Conservation (phyloP, 2,888 invertebrate genomes). For the Prosapia bicincta region DNA sequence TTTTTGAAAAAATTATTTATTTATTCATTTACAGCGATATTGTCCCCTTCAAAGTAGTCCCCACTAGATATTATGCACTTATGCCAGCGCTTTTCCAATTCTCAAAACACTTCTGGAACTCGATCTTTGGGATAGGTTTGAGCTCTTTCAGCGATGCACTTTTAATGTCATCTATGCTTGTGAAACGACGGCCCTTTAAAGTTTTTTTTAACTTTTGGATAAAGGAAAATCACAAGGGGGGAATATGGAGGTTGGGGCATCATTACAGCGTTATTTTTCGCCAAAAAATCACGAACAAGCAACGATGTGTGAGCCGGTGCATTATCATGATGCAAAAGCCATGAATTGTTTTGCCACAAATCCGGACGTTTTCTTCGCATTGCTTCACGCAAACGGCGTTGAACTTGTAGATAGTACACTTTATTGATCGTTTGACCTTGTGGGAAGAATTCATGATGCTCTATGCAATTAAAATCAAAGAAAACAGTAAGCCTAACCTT, state of each 20-base stretch:
- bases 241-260: constrained; percentile 2
- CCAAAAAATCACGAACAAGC: constrained; percentile 5
- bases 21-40: not conserved
- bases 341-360: not conserved
- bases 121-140: not conserved
- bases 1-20: not conserved
- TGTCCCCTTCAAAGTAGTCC: not conserved
- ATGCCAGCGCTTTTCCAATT: not conserved
- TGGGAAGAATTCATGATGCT: not conserved
- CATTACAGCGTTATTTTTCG: not conserved
- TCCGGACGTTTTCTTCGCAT: not conserved
- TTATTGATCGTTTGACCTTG: not conserved
- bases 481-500: not conserved
- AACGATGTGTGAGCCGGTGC: constrained; percentile 26
- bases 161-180: not conserved
- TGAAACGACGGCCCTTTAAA: not conserved
- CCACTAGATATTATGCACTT: not conserved
- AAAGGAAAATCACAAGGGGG: not conserved
- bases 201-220: not conserved
- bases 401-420: not conserved
- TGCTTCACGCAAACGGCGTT: not conserved
- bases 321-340: constrained; percentile 20
- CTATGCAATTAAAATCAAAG: not conserved
- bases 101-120: not conserved
- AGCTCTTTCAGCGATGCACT: not conserved